Conservation (phyloP, 2,113 vertebrate genomes). For the Litocranius walleri region DNA sequence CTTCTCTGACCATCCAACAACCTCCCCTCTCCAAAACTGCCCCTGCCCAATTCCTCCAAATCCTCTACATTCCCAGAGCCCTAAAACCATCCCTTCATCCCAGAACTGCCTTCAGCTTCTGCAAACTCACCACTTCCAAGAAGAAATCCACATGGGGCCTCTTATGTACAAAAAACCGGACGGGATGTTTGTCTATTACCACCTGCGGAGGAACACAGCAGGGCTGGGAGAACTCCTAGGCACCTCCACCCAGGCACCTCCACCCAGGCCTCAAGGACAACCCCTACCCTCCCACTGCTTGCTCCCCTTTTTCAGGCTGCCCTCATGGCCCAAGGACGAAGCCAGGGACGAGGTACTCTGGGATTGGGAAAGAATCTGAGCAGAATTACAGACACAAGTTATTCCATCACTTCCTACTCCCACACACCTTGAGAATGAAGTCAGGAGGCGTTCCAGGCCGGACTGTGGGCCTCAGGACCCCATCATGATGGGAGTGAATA, state of each 20-base stretch:
- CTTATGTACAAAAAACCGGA: conserved; percentile 96
- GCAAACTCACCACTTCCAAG: conserved; percentile 92
- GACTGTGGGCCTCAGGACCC: conserved; percentile 90
- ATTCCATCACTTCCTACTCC: neutral
- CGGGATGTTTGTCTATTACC: conserved; percentile 94
- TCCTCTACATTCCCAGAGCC: neutral
- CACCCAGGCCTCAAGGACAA: neutral
- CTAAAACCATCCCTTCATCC: neutral
- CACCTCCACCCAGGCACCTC: neutral
- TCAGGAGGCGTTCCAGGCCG: conserved; percentile 92
- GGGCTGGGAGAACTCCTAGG: neutral
- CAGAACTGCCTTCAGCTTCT: neutral
- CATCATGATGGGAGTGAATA: conserved; percentile 94
- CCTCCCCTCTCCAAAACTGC: neutral
- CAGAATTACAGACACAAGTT: neutral
- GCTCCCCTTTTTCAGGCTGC: neutral
- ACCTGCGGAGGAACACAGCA: conserved; percentile 79
- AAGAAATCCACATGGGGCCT: conserved; percentile 96
- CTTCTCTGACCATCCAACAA: neutral
- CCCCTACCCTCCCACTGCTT: neutral
- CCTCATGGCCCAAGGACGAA: neutral
- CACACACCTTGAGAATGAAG: conserved; percentile 91
- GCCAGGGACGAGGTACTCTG: neutral
- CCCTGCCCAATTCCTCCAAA: neutral
- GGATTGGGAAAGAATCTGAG: neutral